These are phyloP conservation scores for Watsonalla cultraria DNA, from an alignment of 2,888 invertebrate genomes.

Conservation along the genomic window DNA sequence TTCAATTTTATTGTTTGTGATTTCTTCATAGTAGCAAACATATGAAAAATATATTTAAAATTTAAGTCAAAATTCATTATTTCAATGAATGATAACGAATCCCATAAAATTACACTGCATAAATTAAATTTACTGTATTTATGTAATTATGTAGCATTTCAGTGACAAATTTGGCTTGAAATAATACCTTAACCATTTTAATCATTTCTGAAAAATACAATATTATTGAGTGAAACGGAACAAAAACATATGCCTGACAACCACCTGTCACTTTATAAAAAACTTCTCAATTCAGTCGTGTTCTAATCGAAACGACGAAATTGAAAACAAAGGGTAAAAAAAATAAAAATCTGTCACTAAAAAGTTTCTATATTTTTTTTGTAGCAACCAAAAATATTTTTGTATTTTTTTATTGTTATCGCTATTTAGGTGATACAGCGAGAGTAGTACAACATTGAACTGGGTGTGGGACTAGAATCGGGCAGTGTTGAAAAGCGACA, in stretches of 20 bases:
- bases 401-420: not conserved
- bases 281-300: slow-evolving; percentile 24
- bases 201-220: no score
- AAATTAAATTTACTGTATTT: no score
- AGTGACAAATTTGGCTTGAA: no score
- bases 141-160: no score
- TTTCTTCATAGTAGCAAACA: no score
- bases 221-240: slow-evolving; percentile 14
- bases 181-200: no score
- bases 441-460: slow-evolving; percentile 50
- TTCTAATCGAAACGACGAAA: slow-evolving; percentile 25
- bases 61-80: no score
- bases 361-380: slow-evolving; percentile 11
- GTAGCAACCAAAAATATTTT: not conserved
- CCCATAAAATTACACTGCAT: no score
- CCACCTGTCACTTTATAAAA: not conserved
- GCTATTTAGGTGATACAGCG: slow-evolving; percentile 3
- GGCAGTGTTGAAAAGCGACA: slow-evolving; percentile 67
- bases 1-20: no score
- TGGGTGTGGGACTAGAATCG: slow-evolving; percentile 62
- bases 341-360: not conserved
- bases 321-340: not conserved
- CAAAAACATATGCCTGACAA: slow-evolving; percentile 6
- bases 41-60: no score
- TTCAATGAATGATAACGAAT: no score